These are phyloP conservation scores for Poecilia gillii DNA, from an alignment of 2,797 vertebrate genomes.

Conservation along the genomic window DNA sequence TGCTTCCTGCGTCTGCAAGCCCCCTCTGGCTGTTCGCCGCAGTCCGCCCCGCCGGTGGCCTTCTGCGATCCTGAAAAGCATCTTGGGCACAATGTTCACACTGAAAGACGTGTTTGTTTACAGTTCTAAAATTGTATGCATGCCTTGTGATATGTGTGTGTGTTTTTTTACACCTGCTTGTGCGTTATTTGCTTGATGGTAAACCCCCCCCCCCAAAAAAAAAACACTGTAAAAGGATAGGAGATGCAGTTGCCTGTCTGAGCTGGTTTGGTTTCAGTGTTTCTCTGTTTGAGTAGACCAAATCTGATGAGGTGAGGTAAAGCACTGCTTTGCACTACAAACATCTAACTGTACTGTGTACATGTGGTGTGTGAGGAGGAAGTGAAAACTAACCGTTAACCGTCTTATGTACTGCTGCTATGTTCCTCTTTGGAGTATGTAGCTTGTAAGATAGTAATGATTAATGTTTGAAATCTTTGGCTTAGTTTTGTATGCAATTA, in stretches of 20 bases:
- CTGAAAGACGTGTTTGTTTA: constrained; percentile 12
- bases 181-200: constrained; percentile 2
- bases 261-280: neutral
- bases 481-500: neutral
- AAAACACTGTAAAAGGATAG: constrained; percentile 15
- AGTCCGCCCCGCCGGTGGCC: neutral
- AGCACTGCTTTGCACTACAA: constrained; percentile 28
- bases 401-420: neutral
- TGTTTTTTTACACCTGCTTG: neutral
- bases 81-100: constrained; percentile 27
- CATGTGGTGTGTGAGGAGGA: constrained; percentile 17
- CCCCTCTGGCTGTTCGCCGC: neutral
- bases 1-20: constrained; percentile 17
- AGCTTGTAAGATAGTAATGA: neutral
- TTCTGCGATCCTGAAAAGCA: constrained; percentile 3
- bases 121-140: neutral
- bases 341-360: neutral
- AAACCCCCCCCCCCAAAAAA: neutral
- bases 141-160: neutral
- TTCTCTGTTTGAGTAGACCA: constrained; percentile 1
- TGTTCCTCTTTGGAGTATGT: constrained; percentile 1
- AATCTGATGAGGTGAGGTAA: constrained; percentile 1
- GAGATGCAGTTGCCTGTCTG: neutral
- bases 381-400: constrained; percentile 24
- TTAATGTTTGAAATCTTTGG: neutral